These are phyloP conservation scores for Sinonovacula constricta DNA, from an alignment of 1,140 invertebrate species.

Conservation along the genomic window DNA sequence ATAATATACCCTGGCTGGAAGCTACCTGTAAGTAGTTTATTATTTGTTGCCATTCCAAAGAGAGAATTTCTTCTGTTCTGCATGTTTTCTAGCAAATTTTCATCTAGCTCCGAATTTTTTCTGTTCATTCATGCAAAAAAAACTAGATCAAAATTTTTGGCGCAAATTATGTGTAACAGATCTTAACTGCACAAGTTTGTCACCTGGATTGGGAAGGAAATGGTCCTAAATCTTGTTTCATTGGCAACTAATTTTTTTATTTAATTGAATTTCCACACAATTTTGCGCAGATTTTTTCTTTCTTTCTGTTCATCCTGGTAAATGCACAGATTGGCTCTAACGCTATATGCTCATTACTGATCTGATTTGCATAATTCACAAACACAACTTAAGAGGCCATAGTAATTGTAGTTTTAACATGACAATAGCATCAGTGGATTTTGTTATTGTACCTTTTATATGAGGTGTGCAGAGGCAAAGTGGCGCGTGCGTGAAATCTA, in stretches of 20 bases:
- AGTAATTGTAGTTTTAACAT: slow-evolving; percentile 46
- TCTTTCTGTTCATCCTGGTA: neutral
- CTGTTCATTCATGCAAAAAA: too few relatives aligned
- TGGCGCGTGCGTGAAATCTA: slow-evolving; percentile 35
- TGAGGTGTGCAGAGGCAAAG: slow-evolving; percentile 34
- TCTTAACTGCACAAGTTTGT: too few relatives aligned
- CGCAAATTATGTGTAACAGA: too few relatives aligned
- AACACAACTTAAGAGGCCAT: slow-evolving; percentile 45
- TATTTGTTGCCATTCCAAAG: too few relatives aligned
- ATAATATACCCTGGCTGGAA: too few relatives aligned
- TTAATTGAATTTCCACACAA: neutral
- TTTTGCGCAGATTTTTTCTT: neutral
- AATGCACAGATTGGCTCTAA: slow-evolving; percentile 31
- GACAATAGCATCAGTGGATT: slow-evolving; percentile 31
- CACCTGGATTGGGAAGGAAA: too few relatives aligned
- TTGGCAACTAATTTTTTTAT: neutral
- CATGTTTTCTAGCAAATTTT: too few relatives aligned
- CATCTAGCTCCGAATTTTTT: too few relatives aligned
- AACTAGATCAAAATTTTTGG: too few relatives aligned
- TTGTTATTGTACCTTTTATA: slow-evolving; percentile 41
- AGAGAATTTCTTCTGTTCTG: too few relatives aligned
- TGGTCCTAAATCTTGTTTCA: neutral
- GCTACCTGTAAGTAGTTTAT: too few relatives aligned
- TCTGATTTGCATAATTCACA: slow-evolving; percentile 51
- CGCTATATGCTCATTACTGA: slow-evolving; percentile 10